Conservation (phyloP, 2,888 invertebrate genomes). For the Conus canariensis region DNA sequence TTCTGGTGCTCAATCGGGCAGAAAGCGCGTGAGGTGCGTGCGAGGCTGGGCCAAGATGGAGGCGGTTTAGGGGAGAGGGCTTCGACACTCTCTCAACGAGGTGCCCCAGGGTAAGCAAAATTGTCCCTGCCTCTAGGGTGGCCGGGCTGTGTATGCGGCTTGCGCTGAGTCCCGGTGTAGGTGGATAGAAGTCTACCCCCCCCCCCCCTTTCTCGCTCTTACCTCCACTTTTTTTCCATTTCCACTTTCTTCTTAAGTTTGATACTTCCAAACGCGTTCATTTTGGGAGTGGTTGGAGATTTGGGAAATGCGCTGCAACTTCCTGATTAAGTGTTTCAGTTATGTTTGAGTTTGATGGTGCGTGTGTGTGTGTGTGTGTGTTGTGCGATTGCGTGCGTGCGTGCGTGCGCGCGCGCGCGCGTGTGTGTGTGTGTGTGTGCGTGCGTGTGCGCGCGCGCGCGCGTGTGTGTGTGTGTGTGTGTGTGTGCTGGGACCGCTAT, state of each 20-base stretch:
- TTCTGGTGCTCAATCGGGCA: slow-evolving; percentile 8
- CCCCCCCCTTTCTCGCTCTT: too few relatives aligned
- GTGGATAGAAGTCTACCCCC: too few relatives aligned
- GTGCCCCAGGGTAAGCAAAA: slow-evolving; percentile 24
- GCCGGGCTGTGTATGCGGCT: not conserved
- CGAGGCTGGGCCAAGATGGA: not conserved
- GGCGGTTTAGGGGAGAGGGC: slow-evolving; percentile 2
- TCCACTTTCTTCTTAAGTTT: too few relatives aligned
- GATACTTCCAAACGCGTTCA: too few relatives aligned
- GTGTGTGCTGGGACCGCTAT: not conserved
- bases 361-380: not conserved
- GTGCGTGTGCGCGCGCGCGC: not conserved
- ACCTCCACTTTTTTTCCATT: too few relatives aligned
- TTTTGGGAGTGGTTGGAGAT: too few relatives aligned
- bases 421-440: not conserved
- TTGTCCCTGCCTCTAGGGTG: not conserved
- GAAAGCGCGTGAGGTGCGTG: slow-evolving; percentile 33
- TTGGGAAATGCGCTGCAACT: too few relatives aligned
- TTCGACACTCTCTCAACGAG: slow-evolving; percentile 5
- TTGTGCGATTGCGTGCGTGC: not conserved
- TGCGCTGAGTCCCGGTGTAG: too few relatives aligned
- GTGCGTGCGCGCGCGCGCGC: not conserved
- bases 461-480: not conserved
- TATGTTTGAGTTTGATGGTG: slow-evolving; percentile 11
- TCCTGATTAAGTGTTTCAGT: not conserved